Base-by-base conservation (phyloP, 2,113 vertebrate species). In the Geococcyx californianus region DNA sequence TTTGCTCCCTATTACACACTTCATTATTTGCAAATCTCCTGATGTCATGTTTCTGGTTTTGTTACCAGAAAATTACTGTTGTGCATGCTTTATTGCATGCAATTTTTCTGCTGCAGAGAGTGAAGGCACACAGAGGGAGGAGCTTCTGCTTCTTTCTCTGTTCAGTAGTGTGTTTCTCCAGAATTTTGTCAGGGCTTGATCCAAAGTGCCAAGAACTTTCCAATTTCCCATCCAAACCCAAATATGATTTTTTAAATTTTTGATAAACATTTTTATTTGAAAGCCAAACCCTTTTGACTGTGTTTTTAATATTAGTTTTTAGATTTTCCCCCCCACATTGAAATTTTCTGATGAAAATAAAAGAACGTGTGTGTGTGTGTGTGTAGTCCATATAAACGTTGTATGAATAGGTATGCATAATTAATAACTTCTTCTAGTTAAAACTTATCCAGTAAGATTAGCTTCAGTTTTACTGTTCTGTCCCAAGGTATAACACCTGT, bases 21-120 rank as follows among this genome's bases (percentile, higher is more conserved):
- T 90, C 21, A 33, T 49, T 90, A 90, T 88, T 86, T 90, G 21
- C 9, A 90, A 44, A 60, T 75, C 29, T 95, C 66, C 62, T 64
- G 15, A 58, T 74, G 72, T 90, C 76, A 10, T 56, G 67, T 81
- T 86, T 90, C 85, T 89, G 56, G 18, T 9, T 93, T 54, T 60
- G 26, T 67, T 40, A 28, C 1, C 33, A 80, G 67, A 85, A 73
- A 63, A 83, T 60, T 74, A n/a, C 24, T 11, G 59, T 78, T 47
- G 18, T 64, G 23, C 8, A 7, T 75, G 33, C 7, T 93, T 77
- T 88, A 16, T 6, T 75, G 63, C 28, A 18, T 44, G 6, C 5
- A 91, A 23, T 63, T 80, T 36, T 74, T 58, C 29, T 69, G 2
- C 54, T 52, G 28, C 8, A 79, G 63, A 55, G 23, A 66, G 6